A percentile compares a stretch with the other conserved stretches of the same genome.
Evolutionary conservation across 1,140 invertebrate species (phyloP).

Genomic region (Formica selysi): DNA sequence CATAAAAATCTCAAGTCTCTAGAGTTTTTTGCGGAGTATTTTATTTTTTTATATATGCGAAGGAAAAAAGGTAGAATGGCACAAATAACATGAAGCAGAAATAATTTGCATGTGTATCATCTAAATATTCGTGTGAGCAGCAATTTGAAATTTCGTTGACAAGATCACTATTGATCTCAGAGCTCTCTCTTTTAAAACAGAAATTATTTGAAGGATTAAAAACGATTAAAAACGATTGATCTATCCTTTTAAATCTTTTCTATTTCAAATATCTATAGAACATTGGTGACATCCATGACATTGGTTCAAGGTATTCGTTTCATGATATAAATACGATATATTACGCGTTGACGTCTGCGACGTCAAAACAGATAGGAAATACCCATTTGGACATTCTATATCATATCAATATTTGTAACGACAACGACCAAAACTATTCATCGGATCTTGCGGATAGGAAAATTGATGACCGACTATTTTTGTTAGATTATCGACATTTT

Average conservation of each 20-base stretch:
- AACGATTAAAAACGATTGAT: not conserved
- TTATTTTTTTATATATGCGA: not conserved
- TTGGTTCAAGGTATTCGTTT: no score
- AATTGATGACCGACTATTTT: constrained; percentile 4
- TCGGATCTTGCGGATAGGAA: not conserved
- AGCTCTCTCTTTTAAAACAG: not conserved
- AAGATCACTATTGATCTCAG: not conserved
- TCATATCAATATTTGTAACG: not conserved
- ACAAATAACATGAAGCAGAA: not conserved
- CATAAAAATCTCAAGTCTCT: not conserved
- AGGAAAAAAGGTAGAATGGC: not conserved
- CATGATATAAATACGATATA: constrained; percentile 1
- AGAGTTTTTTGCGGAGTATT: not conserved
- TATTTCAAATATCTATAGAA: constrained; percentile 2
- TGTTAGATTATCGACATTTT: not conserved
- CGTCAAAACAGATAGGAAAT: constrained; percentile 20
- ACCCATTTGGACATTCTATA: constrained; percentile 11
- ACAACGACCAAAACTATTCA: not conserved
- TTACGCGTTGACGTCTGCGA: constrained; percentile 1
- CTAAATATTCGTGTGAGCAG: not conserved
- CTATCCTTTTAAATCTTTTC: not conserved
- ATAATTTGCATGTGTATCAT: not conserved
- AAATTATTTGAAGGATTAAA: not conserved
- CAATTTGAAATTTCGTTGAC: constrained; percentile 25
- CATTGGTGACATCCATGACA: not conserved